These are phyloP conservation scores for Ranitomeya variabilis DNA, from an alignment of 2,113 vertebrate genomes.

Conservation along the genomic window DNA sequence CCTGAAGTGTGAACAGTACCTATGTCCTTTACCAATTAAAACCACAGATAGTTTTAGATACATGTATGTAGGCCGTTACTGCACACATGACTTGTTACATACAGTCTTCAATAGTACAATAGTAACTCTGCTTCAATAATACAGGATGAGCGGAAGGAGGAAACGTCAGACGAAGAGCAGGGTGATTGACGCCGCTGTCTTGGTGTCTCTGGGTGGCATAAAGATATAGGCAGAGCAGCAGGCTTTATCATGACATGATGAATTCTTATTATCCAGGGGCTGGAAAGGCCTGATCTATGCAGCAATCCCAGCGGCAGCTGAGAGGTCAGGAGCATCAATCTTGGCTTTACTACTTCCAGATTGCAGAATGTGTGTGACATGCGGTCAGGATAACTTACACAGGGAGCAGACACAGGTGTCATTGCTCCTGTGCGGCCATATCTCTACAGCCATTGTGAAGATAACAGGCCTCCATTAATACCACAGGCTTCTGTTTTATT, in stretches of 20 bases:
- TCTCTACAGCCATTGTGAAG: slow-evolving; percentile 6
- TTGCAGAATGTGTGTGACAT: slow-evolving; percentile 36
- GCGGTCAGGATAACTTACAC: slow-evolving; percentile 35
- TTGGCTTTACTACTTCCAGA: slow-evolving; percentile 46
- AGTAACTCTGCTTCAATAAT: background rate
- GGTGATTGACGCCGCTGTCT: slow-evolving; percentile 36
- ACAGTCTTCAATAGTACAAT: background rate
- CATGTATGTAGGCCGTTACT: background rate
- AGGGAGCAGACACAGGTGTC: slow-evolving; percentile 29
- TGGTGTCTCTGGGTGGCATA: slow-evolving; percentile 37
- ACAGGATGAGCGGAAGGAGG: background rate
- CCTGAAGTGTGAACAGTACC: no score
- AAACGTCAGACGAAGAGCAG: slow-evolving; percentile 7
- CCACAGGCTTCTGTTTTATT: background rate
- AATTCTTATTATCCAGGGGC: slow-evolving; percentile 35
- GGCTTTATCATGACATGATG: slow-evolving; percentile 52
- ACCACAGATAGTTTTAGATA: background rate
- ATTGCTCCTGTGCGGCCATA: slow-evolving; percentile 17
- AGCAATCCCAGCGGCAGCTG: slow-evolving; percentile 41
- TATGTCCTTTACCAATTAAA: background rate
- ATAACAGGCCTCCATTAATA: slow-evolving; percentile 14
- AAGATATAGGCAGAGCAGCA: slow-evolving; percentile 40
- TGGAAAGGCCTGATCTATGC: slow-evolving; percentile 48
- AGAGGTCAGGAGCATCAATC: slow-evolving; percentile 52
- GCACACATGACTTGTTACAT: background rate